Evolutionary conservation across 2,113 vertebrate genomes (phyloP).

Genomic region (Microcebus jonahi): DNA sequence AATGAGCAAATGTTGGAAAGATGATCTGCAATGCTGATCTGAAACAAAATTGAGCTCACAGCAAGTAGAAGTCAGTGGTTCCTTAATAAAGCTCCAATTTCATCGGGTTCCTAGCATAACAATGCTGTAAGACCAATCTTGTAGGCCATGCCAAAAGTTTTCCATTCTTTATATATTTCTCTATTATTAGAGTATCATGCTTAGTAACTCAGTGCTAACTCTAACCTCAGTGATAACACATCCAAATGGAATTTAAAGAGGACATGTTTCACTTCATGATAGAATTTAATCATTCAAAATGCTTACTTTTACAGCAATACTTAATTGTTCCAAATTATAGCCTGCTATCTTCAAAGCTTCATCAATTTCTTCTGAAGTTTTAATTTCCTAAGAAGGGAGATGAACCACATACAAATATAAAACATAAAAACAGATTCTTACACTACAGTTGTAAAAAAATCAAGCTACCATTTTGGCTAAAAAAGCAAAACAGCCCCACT

Average conservation of each 20-base stretch:
- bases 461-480: constrained; percentile 17
- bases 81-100: background rate
- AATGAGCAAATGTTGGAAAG: background rate
- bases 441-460: constrained; percentile 22
- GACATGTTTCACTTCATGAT: background rate
- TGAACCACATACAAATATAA: background rate
- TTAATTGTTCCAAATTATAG: constrained; percentile 78
- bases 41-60: constrained; percentile 40
- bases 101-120: background rate
- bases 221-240: background rate
- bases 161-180: constrained; percentile 45
- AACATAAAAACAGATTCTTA: background rate
- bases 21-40: background rate
- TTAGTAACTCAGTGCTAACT: constrained; percentile 22
- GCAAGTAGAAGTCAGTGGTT: background rate
- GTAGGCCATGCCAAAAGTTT: background rate
- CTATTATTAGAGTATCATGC: background rate
- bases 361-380: constrained; percentile 79
- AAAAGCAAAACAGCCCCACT: constrained; percentile 34
- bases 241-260: background rate
- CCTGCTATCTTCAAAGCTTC: constrained; percentile 80
- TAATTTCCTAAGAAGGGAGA: constrained; percentile 73
- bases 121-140: background rate
- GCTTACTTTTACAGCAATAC: constrained; percentile 79
- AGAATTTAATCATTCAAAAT: constrained; percentile 61